These are phyloP conservation scores for Ceratotherium simum DNA, from an alignment of 2,113 vertebrate genomes.

Conservation along the genomic window DNA sequence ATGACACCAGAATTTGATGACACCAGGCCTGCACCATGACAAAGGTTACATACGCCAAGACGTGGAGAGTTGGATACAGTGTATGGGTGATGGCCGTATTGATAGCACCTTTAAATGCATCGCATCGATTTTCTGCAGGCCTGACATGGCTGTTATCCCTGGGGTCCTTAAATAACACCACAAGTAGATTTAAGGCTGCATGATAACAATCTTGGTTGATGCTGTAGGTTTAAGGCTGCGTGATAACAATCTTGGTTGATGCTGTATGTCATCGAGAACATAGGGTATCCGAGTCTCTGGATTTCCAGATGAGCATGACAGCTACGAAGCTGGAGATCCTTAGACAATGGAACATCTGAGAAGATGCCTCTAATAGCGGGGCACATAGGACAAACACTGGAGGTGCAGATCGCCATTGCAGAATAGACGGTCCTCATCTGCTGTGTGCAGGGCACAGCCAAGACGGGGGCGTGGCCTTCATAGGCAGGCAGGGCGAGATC, in stretches of 20 bases:
- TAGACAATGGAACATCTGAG: neutral
- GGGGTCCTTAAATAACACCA: neutral
- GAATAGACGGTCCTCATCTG: neutral
- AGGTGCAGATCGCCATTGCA: neutral
- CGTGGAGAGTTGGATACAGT: neutral
- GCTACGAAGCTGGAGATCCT: neutral
- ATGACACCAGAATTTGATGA: too few relatives aligned
- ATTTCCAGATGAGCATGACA: neutral
- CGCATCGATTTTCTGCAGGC: neutral
- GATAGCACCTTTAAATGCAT: neutral
- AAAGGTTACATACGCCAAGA: neutral
- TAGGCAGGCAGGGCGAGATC: neutral
- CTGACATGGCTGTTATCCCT: neutral
- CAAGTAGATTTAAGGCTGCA: neutral
- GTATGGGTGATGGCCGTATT: neutral
- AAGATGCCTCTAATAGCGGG: neutral
- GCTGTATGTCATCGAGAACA: neutral
- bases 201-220: neutral
- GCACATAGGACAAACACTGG: neutral
- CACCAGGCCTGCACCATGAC: accelerated
- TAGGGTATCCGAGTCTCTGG: neutral
- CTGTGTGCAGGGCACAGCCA: too few relatives aligned
- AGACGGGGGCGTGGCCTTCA: neutral
- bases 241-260: neutral
- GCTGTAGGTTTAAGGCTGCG: neutral